Evolutionary conservation across 2,888 invertebrate species (phyloP).

Genomic region (Hemistola chrysoprasaria): DNA sequence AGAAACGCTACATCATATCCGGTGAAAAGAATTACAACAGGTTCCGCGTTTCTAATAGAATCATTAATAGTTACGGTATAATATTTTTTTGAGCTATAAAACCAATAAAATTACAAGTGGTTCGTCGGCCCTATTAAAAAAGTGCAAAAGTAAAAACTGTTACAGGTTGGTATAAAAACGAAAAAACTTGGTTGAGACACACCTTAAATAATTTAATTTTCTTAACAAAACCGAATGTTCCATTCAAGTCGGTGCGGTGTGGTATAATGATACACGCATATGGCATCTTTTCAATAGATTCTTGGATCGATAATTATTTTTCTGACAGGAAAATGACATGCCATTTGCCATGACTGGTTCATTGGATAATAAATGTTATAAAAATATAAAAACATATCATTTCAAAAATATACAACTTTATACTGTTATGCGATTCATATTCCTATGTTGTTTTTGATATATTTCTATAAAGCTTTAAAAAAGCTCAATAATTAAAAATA

Average conservation of each 20-base stretch:
- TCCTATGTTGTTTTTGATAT: no score
- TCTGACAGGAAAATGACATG: conserved; percentile 9
- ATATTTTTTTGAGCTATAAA: conserved; percentile 35
- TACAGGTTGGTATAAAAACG: conserved; percentile 21
- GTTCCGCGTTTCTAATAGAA: conserved; percentile 20
- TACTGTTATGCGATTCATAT: no score
- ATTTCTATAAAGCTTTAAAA: no score
- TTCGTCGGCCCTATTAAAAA: conserved; percentile 44
- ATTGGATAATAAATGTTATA: no score
- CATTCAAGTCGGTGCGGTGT: conserved; percentile 48
- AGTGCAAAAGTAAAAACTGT: conserved; percentile 46
- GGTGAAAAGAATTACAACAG: conserved; percentile 19
- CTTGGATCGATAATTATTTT: conserved; percentile 45
- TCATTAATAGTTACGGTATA: conserved; percentile 37
- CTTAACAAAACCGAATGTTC: conserved; percentile 52
- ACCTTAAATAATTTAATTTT: conserved; percentile 61
- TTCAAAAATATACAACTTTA: no score
- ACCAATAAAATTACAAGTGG: conserved; percentile 35
- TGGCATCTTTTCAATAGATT: conserved; percentile 54
- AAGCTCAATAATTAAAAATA: no score
- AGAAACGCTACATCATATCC: conserved; percentile 29
- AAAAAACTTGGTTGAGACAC: conserved; percentile 40
- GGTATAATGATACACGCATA: conserved; percentile 60
- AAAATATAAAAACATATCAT: no score
- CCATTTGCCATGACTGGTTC: not conserved